Evolutionary conservation across 2,888 invertebrate species (phyloP).

Genomic region (Ormyrus labotus): DNA sequence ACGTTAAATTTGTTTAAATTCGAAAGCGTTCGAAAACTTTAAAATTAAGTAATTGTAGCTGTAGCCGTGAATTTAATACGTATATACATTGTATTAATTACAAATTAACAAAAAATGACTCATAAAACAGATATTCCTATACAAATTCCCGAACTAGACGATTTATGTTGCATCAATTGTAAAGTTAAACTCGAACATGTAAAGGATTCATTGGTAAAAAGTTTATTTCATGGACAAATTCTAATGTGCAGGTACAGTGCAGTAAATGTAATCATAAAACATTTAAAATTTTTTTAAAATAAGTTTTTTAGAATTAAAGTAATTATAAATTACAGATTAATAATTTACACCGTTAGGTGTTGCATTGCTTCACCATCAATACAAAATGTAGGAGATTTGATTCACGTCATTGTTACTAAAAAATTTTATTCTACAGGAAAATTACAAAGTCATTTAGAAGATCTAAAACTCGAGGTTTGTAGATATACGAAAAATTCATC

Average conservation of each 20-base stretch:
- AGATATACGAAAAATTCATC: neutral
- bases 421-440: slow-evolving; percentile 58
- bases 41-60: neutral
- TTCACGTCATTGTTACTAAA: slow-evolving; percentile 64
- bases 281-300: slow-evolving; percentile 13
- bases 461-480: slow-evolving; percentile 63
- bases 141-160: slow-evolving; percentile 57
- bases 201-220: slow-evolving; percentile 65
- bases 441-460: slow-evolving; percentile 60
- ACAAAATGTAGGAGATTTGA: slow-evolving; percentile 58
- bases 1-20: neutral
- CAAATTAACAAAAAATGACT: slow-evolving; percentile 41
- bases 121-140: slow-evolving; percentile 51
- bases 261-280: neutral
- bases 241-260: slow-evolving; percentile 68
- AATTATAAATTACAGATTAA: slow-evolving; percentile 61
- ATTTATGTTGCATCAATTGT: slow-evolving; percentile 64
- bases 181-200: slow-evolving; percentile 62
- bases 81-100: neutral
- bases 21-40: slow-evolving; percentile 9
- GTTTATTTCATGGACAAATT: slow-evolving; percentile 67
- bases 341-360: slow-evolving; percentile 61
- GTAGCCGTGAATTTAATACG: neutral
- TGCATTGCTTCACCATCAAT: slow-evolving; percentile 68
- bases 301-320: slow-evolving; percentile 7